phyloP scores from a whole-genome alignment of 2,113 vertebrate species.

The Corydoras sp. region DNA sequence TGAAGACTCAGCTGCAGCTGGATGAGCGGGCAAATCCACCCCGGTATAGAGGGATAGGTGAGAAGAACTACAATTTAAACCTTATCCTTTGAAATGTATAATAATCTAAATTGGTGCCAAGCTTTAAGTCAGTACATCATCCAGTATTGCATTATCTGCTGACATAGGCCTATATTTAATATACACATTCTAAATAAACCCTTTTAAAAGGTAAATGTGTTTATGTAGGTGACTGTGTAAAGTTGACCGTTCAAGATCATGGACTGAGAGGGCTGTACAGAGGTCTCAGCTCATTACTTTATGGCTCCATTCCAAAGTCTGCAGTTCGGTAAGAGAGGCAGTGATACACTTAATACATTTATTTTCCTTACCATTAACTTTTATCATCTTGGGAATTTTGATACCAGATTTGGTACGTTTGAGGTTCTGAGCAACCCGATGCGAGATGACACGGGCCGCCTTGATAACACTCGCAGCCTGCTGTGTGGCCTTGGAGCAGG shows the following conservation, averaged over 20 bases:
- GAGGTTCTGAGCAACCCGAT: constrained; percentile 70
- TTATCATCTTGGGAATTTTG: not conserved
- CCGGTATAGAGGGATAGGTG: constrained; percentile 53
- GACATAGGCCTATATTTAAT: too few species aligned
- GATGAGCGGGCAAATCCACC: constrained; percentile 65
- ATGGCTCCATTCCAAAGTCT: constrained; percentile 74
- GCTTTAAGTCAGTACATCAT: too few species aligned
- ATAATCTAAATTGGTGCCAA: too few species aligned
- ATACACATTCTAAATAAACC: too few species aligned
- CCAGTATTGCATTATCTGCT: too few species aligned
- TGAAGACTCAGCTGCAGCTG: constrained; percentile 73
- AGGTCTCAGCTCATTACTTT: constrained; percentile 71
- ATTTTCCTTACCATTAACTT: too few species aligned
- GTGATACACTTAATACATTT: not conserved
- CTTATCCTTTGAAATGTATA: too few species aligned
- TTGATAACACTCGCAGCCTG: constrained; percentile 69
- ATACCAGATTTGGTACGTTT: constrained; percentile 70
- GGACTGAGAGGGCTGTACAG: constrained; percentile 68
- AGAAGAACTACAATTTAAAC: constrained; percentile 10
- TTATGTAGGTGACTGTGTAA: constrained; percentile 66
- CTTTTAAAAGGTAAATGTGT: constrained; percentile 16
- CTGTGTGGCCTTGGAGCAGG: constrained; percentile 69
- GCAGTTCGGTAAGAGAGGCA: constrained; percentile 62
- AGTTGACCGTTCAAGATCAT: constrained; percentile 68
- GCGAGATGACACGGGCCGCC: constrained; percentile 62